Evolutionary conservation across 2,797 vertebrate species (phyloP).

Genomic region (Vultur gryphus): DNA sequence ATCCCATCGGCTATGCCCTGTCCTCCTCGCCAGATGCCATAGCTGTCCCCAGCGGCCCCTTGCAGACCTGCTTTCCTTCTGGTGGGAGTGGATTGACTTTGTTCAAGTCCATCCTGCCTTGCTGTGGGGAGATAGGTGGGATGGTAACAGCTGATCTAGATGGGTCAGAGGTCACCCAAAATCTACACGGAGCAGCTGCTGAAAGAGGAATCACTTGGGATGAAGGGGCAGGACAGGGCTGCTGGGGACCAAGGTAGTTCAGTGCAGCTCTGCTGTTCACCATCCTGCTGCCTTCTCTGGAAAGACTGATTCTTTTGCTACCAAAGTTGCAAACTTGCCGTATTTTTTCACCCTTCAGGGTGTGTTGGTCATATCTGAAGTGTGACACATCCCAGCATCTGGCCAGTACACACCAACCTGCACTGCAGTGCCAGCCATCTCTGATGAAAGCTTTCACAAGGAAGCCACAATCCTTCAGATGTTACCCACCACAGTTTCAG

Average conservation of each 20-base stretch:
- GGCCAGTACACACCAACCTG: not conserved
- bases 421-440: not conserved
- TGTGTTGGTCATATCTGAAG: not conserved
- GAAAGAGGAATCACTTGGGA: not conserved
- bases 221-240: not conserved
- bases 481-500: not conserved
- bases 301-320: not conserved
- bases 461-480: not conserved
- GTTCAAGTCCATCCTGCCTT: not conserved
- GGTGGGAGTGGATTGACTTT: not conserved
- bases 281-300: not conserved
- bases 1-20: rapidly evolving
- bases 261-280: not conserved
- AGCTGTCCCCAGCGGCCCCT: not conserved
- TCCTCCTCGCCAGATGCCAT: rapidly evolving
- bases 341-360: not conserved
- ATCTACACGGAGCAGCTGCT: not conserved
- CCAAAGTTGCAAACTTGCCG: not conserved
- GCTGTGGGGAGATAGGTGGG: not conserved
- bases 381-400: rapidly evolving
- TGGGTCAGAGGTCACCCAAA: not conserved
- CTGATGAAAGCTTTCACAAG: not conserved
- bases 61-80: not conserved
- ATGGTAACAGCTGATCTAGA: not conserved
- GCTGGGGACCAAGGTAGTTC: not conserved